Evolutionary conservation across 2,888 invertebrate genomes (phyloP).

Genomic region (Brachypterus glaber): DNA sequence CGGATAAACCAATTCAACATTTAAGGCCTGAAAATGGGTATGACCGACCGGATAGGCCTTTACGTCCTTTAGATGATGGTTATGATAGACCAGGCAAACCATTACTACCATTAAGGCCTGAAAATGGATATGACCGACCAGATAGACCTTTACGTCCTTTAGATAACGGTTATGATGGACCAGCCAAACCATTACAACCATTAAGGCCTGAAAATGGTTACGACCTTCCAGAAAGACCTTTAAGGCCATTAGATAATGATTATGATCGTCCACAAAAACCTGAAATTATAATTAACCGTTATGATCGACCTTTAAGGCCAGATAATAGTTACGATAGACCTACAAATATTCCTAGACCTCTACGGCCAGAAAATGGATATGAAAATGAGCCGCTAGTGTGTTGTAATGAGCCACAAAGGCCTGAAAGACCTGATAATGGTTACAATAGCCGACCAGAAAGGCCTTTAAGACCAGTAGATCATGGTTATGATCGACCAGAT

Average conservation of each 20-base stretch:
- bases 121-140: slow-evolving; percentile 11
- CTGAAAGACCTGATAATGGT: neutral
- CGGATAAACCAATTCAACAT: slow-evolving; percentile 8
- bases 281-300: slow-evolving; percentile 4
- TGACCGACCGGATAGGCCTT: slow-evolving; percentile 10
- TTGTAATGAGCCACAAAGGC: slow-evolving; percentile 1
- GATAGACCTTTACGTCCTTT: slow-evolving; percentile 12
- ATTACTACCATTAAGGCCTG: slow-evolving; percentile 6
- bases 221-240: slow-evolving; percentile 9
- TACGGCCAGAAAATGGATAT: slow-evolving; percentile 4
- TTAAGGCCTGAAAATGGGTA: slow-evolving; percentile 12
- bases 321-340: slow-evolving; percentile 8
- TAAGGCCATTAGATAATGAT: slow-evolving; percentile 6
- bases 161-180: slow-evolving; percentile 9
- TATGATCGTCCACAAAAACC: neutral
- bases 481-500: neutral
- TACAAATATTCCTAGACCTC: too few relatives aligned
- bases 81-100: slow-evolving; percentile 12
- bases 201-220: slow-evolving; percentile 4
- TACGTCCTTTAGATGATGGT: slow-evolving; percentile 12
- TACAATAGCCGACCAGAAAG: neutral
- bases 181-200: slow-evolving; percentile 10
- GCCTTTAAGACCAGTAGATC: neutral
- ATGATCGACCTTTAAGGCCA: slow-evolving; percentile 9
- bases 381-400: neutral